Percentiles rank a stretch among this genome's conserved stretches.
These are phyloP conservation scores for Xanthia icteritia DNA, from an alignment of 2,888 invertebrate species.

Conservation along the genomic window DNA sequence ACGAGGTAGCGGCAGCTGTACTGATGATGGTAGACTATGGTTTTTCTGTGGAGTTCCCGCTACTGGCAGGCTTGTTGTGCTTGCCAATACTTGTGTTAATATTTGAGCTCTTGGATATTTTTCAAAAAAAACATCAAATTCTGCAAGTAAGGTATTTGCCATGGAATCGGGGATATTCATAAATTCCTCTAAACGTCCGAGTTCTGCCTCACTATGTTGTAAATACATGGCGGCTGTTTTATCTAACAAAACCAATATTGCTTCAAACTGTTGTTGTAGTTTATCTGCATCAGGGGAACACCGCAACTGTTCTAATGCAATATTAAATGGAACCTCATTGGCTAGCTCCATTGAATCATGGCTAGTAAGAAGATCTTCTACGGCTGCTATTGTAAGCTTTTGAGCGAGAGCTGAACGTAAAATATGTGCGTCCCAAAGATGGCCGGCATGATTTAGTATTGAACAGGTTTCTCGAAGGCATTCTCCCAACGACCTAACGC, in stretches of 20 bases:
- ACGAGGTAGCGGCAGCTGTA: constrained; percentile 69
- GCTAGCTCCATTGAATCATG: constrained; percentile 79
- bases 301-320: constrained; percentile 80
- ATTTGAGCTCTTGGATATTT: constrained; percentile 72
- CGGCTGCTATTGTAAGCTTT: constrained; percentile 81
- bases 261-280: constrained; percentile 73
- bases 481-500: constrained; percentile 77
- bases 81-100: constrained; percentile 25
- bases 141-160: constrained; percentile 77
- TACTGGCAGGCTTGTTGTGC: constrained; percentile 39
- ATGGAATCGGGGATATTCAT: constrained; percentile 75
- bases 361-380: constrained; percentile 82
- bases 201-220: constrained; percentile 78
- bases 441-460: constrained; percentile 79
- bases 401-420: constrained; percentile 80
- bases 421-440: constrained; percentile 84
- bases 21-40: constrained; percentile 12
- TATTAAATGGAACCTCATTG: constrained; percentile 79
- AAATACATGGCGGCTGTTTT: constrained; percentile 74
- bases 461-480: constrained; percentile 78
- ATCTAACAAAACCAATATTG: constrained; percentile 72
- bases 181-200: constrained; percentile 79
- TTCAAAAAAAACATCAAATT: constrained; percentile 80
- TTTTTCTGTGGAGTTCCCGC: constrained; percentile 63
- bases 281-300: constrained; percentile 78